These are phyloP conservation scores for Cyclina sinensis DNA, from an alignment of 1,140 invertebrate species.

Conservation along the genomic window DNA sequence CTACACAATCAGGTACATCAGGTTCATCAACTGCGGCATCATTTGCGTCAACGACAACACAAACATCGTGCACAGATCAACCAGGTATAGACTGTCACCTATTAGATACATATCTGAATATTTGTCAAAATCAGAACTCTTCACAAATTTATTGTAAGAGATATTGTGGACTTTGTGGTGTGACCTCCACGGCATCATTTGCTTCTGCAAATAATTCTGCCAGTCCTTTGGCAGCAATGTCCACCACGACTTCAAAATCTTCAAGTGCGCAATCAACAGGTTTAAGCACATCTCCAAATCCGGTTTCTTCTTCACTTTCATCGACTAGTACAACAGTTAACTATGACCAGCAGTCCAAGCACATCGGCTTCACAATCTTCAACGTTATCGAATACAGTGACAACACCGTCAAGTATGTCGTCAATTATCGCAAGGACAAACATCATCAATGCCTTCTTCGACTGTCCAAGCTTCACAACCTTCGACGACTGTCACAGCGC, in stretches of 20 bases:
- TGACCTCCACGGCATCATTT: background rate
- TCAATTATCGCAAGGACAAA: background rate
- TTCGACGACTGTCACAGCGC: background rate
- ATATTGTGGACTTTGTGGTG: conserved; percentile 49
- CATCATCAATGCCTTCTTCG: background rate
- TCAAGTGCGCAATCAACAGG: background rate
- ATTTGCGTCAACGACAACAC: background rate
- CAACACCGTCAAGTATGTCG: background rate
- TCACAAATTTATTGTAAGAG: conserved; percentile 36
- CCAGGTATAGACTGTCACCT: conserved; percentile 50
- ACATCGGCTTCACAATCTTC: background rate
- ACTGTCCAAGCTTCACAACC: background rate
- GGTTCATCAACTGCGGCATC: background rate
- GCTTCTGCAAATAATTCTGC: background rate
- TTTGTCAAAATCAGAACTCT: conserved; percentile 15
- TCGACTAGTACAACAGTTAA: background rate
- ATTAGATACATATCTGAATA: conserved; percentile 12
- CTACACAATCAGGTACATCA: background rate
- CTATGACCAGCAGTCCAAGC: background rate
- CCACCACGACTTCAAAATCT: background rate
- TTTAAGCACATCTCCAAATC: background rate
- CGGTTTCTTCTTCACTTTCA: background rate
- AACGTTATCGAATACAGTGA: background rate
- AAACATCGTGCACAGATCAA: conserved; percentile 18
- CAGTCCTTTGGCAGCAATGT: background rate